Conservation (phyloP, 2,797 vertebrate genomes). For the Sebastes vulpes region DNA sequence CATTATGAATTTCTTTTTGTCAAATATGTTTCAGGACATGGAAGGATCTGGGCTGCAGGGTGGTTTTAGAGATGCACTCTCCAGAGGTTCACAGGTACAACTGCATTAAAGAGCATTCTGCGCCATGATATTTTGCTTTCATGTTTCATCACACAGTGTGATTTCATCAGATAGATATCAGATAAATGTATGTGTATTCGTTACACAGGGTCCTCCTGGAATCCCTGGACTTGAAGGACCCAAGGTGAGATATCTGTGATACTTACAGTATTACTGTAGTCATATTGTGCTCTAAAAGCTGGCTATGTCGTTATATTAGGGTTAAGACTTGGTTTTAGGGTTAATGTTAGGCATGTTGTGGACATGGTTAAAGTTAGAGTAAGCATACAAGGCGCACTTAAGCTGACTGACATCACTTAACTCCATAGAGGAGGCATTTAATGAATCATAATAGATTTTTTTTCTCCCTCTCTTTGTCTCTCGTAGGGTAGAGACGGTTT, state of each 20-base stretch:
- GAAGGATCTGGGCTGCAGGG: conserved; percentile 88
- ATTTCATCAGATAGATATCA: background rate
- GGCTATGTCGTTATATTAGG: rapidly evolving
- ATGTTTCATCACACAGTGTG: rapidly evolving
- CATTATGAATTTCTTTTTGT: background rate
- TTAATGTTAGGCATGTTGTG: background rate
- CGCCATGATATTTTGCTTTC: no score
- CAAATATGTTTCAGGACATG: conserved; percentile 82
- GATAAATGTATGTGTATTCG: rapidly evolving
- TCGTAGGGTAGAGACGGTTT: conserved; percentile 70
- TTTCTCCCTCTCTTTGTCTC: background rate
- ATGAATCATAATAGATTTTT: background rate
- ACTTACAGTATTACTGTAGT: background rate
- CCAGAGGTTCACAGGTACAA: conserved; percentile 84
- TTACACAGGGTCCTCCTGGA: conserved; percentile 79
- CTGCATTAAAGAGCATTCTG: background rate
- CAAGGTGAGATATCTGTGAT: conserved; percentile 69
- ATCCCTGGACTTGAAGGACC: conserved; percentile 79
- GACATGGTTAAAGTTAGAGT: background rate
- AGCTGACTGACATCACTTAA: background rate
- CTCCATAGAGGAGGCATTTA: no score
- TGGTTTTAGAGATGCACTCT: conserved; percentile 62
- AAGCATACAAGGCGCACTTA: background rate
- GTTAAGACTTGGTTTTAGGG: background rate
- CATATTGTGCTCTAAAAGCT: background rate